Conservation (phyloP, 2,113 vertebrate species). For the Heteronetta atricapilla region DNA sequence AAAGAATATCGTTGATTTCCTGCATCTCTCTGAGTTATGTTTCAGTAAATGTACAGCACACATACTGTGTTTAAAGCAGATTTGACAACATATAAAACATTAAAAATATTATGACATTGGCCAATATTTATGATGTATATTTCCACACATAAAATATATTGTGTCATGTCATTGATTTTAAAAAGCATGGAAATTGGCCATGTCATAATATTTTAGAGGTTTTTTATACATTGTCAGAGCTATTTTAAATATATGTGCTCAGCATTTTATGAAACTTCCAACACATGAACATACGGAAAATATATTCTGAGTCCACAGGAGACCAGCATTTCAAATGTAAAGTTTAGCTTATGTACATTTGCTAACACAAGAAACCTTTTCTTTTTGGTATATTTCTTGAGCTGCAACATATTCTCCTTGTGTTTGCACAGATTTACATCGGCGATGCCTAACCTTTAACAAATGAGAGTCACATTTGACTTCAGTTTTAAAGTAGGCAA, state of each 20-base stretch:
- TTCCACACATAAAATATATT: conserved; percentile 70
- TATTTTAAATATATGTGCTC: conserved; percentile 72
- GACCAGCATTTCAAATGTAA: conserved; percentile 50
- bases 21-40: conserved; percentile 53
- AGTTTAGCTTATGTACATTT: conserved; percentile 25
- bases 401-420: background rate
- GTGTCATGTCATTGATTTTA: conserved; percentile 71
- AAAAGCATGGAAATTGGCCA: conserved; percentile 70
- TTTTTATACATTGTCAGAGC: conserved; percentile 69
- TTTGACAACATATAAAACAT: conserved; percentile 69
- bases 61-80: conserved; percentile 61
- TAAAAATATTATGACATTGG: conserved; percentile 69
- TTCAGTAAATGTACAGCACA: conserved; percentile 56
- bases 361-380: background rate
- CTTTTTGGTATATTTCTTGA: background rate
- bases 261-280: conserved; percentile 74
- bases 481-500: background rate
- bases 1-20: conserved; percentile 60
- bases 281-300: conserved; percentile 66
- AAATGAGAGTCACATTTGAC: background rate
- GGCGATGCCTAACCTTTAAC: background rate
- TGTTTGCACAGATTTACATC: background rate
- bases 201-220: conserved; percentile 70
- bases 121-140: conserved; percentile 70
- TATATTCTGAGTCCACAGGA: conserved; percentile 59